Evolutionary conservation across 2,113 vertebrate species (phyloP), one percentile per base, ranked within the genome.

Genomic region (Xiphophorus hellerii): DNA sequence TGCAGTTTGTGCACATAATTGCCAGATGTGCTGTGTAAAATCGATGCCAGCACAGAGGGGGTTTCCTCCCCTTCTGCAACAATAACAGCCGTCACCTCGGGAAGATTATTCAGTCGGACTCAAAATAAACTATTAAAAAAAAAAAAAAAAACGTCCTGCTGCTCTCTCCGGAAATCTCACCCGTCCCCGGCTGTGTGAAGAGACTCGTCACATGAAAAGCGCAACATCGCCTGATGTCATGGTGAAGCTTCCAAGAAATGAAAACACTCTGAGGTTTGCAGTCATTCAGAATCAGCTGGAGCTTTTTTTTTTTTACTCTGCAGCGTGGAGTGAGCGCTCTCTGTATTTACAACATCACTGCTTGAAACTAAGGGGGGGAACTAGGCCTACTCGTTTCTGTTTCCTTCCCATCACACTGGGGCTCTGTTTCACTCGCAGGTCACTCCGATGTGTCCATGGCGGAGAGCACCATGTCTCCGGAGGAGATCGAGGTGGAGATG

Each of bases 401-500:
- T 0, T 14, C 15, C 28, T 33, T 25, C 31, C n/a, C 35, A 11
- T 37, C 51, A 31, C 44, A 31, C 2, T 15, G 33, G 11, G 28
- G 1, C 42, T 29, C 5, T 86, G 7, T 85, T 51, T 86, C 27
- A 74, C 22, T 63, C n/a, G 33, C 87, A 98, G 97, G 90, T 91
- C 96, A 97, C 75, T 95, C 95, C 77, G 96, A 99, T 66, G 96
- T 99, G 93, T 99, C 96, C 51, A 99, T 99, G 98, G 97, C 96
- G 8, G 98, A 99, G 92, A 96, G 96, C 83, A 97, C 95, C 86
- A 96, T 98, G 96, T 96, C 96, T 93, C 97, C 97, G 0, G 97
- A 98, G 60, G 98, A 98, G 94, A 97, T 99, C 1, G 97, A 99
- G 90, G 92, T 97, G 76, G 98, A 99, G 93, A 99, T 99, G 98